Conservation (phyloP, 2,113 vertebrate species). For the Tonatia bakeri region DNA sequence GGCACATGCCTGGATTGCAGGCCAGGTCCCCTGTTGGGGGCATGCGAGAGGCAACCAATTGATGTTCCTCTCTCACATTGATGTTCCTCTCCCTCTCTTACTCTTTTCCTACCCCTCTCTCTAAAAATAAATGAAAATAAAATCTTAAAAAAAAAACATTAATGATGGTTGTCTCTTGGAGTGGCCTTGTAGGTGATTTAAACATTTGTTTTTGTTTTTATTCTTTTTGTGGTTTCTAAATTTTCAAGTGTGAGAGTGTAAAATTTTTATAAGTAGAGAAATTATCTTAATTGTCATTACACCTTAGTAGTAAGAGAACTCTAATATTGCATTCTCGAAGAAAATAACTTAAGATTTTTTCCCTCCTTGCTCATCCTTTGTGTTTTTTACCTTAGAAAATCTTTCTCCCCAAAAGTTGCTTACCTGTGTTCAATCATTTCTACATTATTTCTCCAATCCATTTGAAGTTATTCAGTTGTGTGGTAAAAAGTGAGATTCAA, state of each 20-base stretch:
- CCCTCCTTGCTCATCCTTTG: not conserved
- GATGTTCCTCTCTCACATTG: no score
- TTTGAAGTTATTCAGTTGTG: not conserved
- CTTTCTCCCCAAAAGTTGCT: not conserved
- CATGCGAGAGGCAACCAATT: no score
- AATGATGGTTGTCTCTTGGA: not conserved
- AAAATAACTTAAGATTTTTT: not conserved
- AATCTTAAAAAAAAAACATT: not conserved
- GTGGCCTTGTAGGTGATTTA: not conserved
- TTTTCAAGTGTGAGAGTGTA: not conserved
- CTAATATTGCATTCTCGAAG: not conserved
- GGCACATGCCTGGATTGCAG: no score
- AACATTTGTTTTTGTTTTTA: not conserved
- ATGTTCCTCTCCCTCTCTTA: no score
- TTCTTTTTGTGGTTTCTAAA: not conserved
- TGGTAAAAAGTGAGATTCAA: not conserved
- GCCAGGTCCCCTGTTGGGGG: no score
- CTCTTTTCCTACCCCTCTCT: no score
- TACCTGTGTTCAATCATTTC: not conserved
- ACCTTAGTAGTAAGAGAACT: not conserved
- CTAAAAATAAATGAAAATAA: no score
- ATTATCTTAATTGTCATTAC: not conserved
- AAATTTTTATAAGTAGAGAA: not conserved
- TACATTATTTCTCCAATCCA: not conserved
- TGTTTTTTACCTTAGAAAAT: slow-evolving; percentile 11